phyloP scores from a whole-genome alignment of 2,888 invertebrate genomes.

The Stramonita haemastoma region DNA sequence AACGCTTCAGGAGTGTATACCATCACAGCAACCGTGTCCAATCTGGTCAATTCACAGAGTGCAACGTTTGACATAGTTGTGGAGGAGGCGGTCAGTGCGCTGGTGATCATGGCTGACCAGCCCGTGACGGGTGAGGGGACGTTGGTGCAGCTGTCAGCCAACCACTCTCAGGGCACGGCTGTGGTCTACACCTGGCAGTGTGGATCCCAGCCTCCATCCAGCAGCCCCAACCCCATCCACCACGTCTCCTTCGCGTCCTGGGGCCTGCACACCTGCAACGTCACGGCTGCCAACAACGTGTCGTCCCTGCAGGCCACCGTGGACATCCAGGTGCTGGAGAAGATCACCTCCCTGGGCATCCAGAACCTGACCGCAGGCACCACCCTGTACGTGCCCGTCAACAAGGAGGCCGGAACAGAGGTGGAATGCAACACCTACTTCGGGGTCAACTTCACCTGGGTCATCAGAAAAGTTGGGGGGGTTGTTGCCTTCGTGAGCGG shows the following conservation, averaged over 20 bases:
- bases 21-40: not conserved
- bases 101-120: slow-evolving; percentile 27
- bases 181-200: slow-evolving; percentile 49
- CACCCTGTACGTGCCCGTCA: slow-evolving; percentile 39
- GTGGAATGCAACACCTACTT: slow-evolving; percentile 38
- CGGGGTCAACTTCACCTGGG: slow-evolving; percentile 38
- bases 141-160: slow-evolving; percentile 36
- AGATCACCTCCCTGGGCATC: slow-evolving; percentile 20
- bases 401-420: slow-evolving; percentile 29
- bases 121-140: slow-evolving; percentile 35
- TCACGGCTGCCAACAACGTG: slow-evolving; percentile 48
- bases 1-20: not conserved
- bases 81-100: slow-evolving; percentile 24
- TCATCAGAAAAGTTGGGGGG: slow-evolving; percentile 30
- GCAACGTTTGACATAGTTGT: slow-evolving; percentile 27
- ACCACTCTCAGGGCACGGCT: slow-evolving; percentile 45
- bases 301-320: slow-evolving; percentile 13
- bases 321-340: slow-evolving; percentile 24
- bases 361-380: slow-evolving; percentile 9
- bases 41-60: slow-evolving; percentile 9
- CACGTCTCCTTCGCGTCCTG: slow-evolving; percentile 43
- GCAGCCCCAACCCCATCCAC: slow-evolving; percentile 27
- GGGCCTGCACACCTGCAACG: slow-evolving; percentile 50
- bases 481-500: not conserved
- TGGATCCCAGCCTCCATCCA: slow-evolving; percentile 23